phyloP scores from a whole-genome alignment of 2,888 invertebrate genomes.

The Dione juno region DNA sequence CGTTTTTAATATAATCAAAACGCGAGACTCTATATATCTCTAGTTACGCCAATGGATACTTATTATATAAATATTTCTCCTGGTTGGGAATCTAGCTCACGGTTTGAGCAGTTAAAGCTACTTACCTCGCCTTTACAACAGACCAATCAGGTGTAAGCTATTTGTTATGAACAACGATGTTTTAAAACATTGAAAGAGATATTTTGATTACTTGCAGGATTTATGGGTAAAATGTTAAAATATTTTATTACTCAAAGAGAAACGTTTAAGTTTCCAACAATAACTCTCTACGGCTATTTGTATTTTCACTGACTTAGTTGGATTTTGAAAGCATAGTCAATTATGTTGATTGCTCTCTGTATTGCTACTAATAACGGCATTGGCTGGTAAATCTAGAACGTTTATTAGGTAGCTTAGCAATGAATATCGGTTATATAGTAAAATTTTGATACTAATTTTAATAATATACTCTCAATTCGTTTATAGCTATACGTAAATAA shows the following conservation, averaged over 20 bases:
- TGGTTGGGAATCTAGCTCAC: background rate
- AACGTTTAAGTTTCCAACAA: conserved; percentile 26
- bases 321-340: conserved; percentile 28
- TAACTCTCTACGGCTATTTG: conserved; percentile 29
- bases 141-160: conserved; percentile 8
- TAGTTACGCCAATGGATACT: conserved; percentile 40
- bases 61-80: conserved; percentile 20
- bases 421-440: conserved; percentile 5
- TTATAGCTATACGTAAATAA: background rate
- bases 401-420: conserved; percentile 21
- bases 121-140: background rate
- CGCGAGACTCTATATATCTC: no score
- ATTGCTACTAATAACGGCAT: conserved; percentile 33
- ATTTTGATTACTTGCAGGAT: background rate
- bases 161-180: conserved; percentile 6
- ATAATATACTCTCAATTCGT: background rate
- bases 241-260: conserved; percentile 22
- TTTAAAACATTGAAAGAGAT: conserved; percentile 7
- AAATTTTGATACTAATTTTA: background rate
- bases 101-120: background rate
- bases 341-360: conserved; percentile 32
- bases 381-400: conserved; percentile 17
- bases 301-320: conserved; percentile 30
- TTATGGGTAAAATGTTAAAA: conserved; percentile 9
- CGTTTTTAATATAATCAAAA: no score